Conservation (phyloP, 2,797 vertebrate genomes). For the Enoplosus armatus region DNA sequence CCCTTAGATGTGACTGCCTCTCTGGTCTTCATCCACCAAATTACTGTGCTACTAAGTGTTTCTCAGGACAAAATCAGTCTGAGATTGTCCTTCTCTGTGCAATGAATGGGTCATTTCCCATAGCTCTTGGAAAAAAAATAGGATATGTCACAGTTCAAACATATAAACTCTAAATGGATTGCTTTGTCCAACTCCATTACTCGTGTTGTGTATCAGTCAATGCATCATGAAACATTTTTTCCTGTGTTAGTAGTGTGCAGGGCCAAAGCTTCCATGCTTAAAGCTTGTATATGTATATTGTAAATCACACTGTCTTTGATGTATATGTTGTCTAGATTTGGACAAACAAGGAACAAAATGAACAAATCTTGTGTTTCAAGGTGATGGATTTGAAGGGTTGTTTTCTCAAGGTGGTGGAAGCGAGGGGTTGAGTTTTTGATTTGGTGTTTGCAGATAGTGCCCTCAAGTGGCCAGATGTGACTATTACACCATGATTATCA, state of each 20-base stretch:
- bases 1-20: constrained; percentile 11
- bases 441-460: constrained; percentile 38
- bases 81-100: constrained; percentile 34
- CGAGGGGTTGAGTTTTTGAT: background rate
- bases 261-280: background rate
- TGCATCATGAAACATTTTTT: background rate
- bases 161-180: constrained; percentile 21
- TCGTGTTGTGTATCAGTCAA: background rate
- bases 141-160: constrained; percentile 27
- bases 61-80: constrained; percentile 17
- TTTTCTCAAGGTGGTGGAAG: constrained; percentile 9
- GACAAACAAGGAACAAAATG: background rate
- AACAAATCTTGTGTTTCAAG: background rate
- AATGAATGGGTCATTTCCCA: constrained; percentile 11
- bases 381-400: background rate
- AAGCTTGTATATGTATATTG: background rate
- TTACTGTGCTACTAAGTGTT: background rate
- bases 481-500: constrained; percentile 38
- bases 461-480: constrained; percentile 49
- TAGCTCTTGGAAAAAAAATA: constrained; percentile 29
- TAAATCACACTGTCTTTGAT: background rate
- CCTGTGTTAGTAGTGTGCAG: background rate
- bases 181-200: constrained; percentile 23
- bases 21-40: constrained; percentile 20
- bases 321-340: background rate